Conservation (phyloP, 2,113 vertebrate genomes). For the Paramisgurnus dabryanus region DNA sequence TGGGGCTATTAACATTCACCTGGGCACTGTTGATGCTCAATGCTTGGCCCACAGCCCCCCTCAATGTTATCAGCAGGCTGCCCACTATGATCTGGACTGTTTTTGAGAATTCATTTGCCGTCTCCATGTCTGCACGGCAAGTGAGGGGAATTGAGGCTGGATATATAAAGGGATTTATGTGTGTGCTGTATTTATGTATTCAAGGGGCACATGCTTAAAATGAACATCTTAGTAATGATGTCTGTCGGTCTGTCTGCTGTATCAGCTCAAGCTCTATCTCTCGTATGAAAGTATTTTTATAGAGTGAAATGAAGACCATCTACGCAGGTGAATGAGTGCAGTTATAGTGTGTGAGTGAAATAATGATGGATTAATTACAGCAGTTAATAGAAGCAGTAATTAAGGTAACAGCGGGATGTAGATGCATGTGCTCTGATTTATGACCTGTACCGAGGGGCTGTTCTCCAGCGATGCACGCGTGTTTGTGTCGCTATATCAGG, state of each 20-base stretch:
- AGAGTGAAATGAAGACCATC: not conserved
- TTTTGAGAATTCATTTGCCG: not conserved
- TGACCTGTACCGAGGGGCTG: conserved; percentile 28
- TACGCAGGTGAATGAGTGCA: conserved; percentile 5
- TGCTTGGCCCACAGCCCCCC: not conserved
- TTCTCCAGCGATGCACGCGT: conserved; percentile 29
- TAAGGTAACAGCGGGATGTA: conserved; percentile 9
- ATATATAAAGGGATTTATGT: too few relatives aligned
- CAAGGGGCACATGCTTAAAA: too few relatives aligned
- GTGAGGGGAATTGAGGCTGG: too few relatives aligned
- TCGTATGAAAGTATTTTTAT: too few relatives aligned
- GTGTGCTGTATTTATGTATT: too few relatives aligned
- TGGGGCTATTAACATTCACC: not conserved
- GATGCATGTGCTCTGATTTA: conserved; percentile 26
- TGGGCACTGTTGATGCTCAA: not conserved
- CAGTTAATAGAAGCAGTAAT: conserved; percentile 41
- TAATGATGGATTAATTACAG: conserved; percentile 35
- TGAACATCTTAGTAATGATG: too few relatives aligned
- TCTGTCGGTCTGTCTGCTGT: too few relatives aligned
- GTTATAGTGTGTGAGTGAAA: conserved; percentile 18
- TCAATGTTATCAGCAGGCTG: not conserved
- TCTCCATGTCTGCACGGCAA: too few relatives aligned
- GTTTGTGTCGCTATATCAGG: conserved; percentile 22
- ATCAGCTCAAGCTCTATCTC: too few relatives aligned
- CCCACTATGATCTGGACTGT: not conserved